Evolutionary conservation across 2,797 vertebrate species (phyloP), one percentile per base, ranked within the genome.

Genomic region (Cercopithecus diana): DNA sequence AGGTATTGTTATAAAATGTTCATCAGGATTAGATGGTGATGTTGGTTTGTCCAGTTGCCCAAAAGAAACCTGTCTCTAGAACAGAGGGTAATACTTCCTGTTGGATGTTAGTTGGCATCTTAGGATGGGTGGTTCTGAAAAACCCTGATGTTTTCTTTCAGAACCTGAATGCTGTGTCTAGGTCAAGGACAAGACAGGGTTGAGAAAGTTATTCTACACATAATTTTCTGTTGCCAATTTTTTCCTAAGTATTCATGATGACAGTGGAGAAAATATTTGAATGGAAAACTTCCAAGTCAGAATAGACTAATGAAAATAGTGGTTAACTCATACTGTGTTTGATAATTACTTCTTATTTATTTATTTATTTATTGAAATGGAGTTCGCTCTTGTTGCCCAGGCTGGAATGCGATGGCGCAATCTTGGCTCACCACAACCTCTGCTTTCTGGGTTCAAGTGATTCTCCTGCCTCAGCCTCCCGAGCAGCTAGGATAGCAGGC

Each of bases 201-300:
- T 92, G 52, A 64, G 28, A 81, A 84, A 52, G 79, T 95, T 97
- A 36, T 28, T 91, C 4, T 73, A 20, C 17, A 55, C 15, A 36
- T 80, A 82, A 77, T 88, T 93, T 89, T 89, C 52, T 89, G 1
- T 76, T 93, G 33, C 52, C 30, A 85, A 0, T 94, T 72, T 96
- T 94, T 96, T 95, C 80, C 72, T 88, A 70, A 95, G 57, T 91
- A 50, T 77, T 92, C 88, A 73, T 92, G 41, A 43, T 95, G 76
- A 93, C 36, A 90, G 10, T 50, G 48, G 64, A 88, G 43, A 95
- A 96, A 50, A 48, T 92, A 93, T 84, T 90, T 61, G 24, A 88
- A 48, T 72, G 70, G 73, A 93, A 95, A 97, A 79, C 55, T 90
- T 94, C 36, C 39, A 93, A 83, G 79, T 81, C 57, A 92, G 19